Evolutionary conservation across 2,797 vertebrate species (phyloP), one percentile per base, ranked within the genome.

Genomic region (Pantherophis alleghaniensis): DNA sequence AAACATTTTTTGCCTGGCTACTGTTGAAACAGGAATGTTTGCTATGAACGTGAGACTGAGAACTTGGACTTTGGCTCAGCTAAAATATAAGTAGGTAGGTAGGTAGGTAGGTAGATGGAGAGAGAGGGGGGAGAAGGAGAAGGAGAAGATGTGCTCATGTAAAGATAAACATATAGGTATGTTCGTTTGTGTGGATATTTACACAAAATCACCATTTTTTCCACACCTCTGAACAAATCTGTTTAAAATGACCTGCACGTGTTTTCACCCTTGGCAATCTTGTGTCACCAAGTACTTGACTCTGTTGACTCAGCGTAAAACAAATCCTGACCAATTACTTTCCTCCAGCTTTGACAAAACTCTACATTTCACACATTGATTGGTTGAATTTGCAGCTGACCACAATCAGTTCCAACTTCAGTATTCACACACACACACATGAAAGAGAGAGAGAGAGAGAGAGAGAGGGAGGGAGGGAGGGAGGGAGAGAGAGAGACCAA

Each of bases 1-100:
- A 92, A 55, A 20, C 26, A 86, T 92, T 59, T 6, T 0, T 0
- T 74, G 66, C 37, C 57, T 86, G 22, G 14, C n/a, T 61, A 22
- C 69, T 89, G 13, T 10, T 86, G 14, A 56, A 87, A 90, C 88
- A 74, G 87, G 60, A 47, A 14, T 57, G 51, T 94, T 95, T 56
- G 2, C 56, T n/a, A 7, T 47, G 47, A 60, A 89, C 57, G 2
- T 87, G 10, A 69, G 66, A 7, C 1, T 16, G 66, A 32, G 14
- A 69, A 32, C 66, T n/a, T 14, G 63, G 63, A 28, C 13, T 69
- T 69, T 0, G 24, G 61, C 47, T 12, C 14, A 88, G 42, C 56
- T 93, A 88, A 88, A 91, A 55, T 91, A 66, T 88, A 86, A 5
- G 24, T 47, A 88, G 63, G 61, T 91, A 91, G 7, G n/a, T 87